A percentile compares a stretch with the other conserved stretches of the same genome.
Evolutionary conservation across 2,797 vertebrate species (phyloP).

Genomic region (Odontamblyopus lacepedii): DNA sequence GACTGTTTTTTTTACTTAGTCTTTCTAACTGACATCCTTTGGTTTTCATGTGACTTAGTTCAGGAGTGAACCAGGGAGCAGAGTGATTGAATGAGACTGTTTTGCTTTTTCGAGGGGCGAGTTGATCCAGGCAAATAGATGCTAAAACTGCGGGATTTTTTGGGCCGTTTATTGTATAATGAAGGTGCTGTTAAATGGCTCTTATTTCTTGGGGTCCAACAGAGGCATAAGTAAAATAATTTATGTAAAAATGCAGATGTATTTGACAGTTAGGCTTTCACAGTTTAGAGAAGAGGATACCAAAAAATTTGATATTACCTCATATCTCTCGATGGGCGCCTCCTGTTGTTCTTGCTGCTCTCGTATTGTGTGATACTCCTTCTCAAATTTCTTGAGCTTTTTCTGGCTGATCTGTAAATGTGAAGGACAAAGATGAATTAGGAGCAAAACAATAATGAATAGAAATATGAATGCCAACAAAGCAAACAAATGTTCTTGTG

Average conservation of each 20-base stretch:
- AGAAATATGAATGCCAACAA: neutral
- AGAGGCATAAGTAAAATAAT: neutral
- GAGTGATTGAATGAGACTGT: too few species aligned
- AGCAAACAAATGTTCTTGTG: too few species aligned
- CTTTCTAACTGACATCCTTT: too few species aligned
- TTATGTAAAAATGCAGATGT: neutral
- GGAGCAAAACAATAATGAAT: neutral
- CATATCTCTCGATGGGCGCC: constrained; percentile 94
- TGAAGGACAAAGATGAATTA: neutral
- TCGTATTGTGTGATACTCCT: constrained; percentile 93
- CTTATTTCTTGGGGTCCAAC: neutral
- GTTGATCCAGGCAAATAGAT: neutral
- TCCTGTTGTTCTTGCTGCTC: constrained; percentile 98
- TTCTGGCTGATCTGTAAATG: constrained; percentile 91
- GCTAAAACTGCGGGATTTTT: neutral
- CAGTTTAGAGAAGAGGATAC: neutral
- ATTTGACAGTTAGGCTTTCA: neutral
- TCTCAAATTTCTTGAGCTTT: constrained; percentile 98
- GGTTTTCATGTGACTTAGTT: too few species aligned
- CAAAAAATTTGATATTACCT: constrained; percentile 76
- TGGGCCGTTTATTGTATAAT: too few species aligned
- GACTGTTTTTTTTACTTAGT: too few species aligned
- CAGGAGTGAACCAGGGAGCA: too few species aligned
- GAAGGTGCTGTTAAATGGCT: neutral
- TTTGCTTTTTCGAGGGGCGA: too few species aligned